Conservation (phyloP, 2,113 vertebrate species). For the Petroica traversi region DNA sequence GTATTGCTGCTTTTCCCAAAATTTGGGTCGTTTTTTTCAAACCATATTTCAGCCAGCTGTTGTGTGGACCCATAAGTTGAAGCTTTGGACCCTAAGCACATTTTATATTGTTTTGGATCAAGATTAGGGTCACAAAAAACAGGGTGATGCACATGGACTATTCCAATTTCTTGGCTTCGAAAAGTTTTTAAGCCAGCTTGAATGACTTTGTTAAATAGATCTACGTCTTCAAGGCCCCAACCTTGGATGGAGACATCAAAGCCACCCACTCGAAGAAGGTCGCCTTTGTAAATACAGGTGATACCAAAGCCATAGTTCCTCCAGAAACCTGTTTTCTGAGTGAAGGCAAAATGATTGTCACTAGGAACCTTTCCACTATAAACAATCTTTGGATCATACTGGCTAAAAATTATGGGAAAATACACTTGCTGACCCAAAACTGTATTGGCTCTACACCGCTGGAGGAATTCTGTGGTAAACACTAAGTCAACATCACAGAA, state of each 20-base stretch:
- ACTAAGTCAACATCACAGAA: constrained; percentile 97
- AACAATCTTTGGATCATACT: constrained; percentile 97
- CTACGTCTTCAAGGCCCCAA: constrained; percentile 96
- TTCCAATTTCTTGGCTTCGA: constrained; percentile 91
- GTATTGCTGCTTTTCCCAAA: constrained; percentile 82
- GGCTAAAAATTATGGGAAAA: constrained; percentile 98
- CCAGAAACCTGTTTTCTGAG: constrained; percentile 94
- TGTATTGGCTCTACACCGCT: constrained; percentile 88
- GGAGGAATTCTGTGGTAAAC: constrained; percentile 92
- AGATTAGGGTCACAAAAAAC: constrained; percentile 94
- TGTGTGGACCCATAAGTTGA: constrained; percentile 92
- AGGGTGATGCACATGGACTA: constrained; percentile 92
- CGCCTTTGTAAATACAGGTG: constrained; percentile 91
- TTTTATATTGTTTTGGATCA: constrained; percentile 94
- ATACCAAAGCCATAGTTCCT: constrained; percentile 96
- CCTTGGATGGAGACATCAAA: constrained; percentile 96
- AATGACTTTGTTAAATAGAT: constrained; percentile 95
- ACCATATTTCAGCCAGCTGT: constrained; percentile 95
- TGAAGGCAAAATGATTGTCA: constrained; percentile 95
- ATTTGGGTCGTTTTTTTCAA: constrained; percentile 89
- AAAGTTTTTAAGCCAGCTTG: constrained; percentile 89
- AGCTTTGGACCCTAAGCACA: constrained; percentile 97
- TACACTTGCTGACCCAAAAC: constrained; percentile 85
- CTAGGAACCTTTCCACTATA: constrained; percentile 90
- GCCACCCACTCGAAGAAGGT: constrained; percentile 85